Evolutionary conservation across 2,113 vertebrate species (phyloP).

Genomic region (Macrotus californicus): DNA sequence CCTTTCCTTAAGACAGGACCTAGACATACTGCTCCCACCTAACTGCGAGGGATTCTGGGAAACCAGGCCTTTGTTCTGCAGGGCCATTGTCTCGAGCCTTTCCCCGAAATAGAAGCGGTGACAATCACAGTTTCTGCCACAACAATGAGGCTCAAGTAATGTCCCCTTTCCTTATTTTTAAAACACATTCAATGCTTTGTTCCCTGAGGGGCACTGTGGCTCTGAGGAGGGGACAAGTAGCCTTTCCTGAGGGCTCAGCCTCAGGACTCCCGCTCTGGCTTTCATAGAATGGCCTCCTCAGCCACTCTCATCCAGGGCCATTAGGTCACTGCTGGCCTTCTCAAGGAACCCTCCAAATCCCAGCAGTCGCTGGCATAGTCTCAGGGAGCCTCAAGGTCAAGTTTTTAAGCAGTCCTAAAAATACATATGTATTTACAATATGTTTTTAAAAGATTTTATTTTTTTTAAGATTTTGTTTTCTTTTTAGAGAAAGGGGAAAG

Average conservation of each 20-base stretch:
- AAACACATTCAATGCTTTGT: background rate
- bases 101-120: background rate
- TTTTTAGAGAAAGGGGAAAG: too few relatives aligned
- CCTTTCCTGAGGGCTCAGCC: background rate
- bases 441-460: too few relatives aligned
- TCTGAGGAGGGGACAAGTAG: background rate
- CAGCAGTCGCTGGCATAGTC: background rate
- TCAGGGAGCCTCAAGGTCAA: background rate
- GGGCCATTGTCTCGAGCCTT: background rate
- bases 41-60: background rate
- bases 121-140: background rate
- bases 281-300: background rate
- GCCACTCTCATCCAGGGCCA: background rate
- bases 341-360: background rate
- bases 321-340: background rate
- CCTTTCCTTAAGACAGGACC: background rate
- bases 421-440: background rate
- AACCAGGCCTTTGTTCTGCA: background rate
- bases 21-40: background rate
- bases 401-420: background rate
- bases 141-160: background rate
- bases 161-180: background rate
- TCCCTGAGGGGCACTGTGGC: background rate
- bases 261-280: too few relatives aligned
- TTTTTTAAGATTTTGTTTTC: too few relatives aligned